Evolutionary conservation across 2,113 vertebrate genomes (phyloP).

Genomic region (Istiophorus platypterus): DNA sequence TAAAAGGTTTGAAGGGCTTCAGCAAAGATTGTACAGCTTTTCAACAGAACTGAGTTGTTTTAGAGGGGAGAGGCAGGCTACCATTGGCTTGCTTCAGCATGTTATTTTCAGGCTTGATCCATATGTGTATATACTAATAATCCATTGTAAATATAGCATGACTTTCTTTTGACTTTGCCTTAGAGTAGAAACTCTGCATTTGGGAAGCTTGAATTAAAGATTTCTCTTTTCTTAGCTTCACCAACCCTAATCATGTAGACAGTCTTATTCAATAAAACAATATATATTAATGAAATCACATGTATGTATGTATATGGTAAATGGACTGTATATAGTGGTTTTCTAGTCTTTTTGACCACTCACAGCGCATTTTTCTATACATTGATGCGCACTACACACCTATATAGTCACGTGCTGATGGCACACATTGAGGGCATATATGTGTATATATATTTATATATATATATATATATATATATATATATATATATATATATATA

Average conservation of each 20-base stretch:
- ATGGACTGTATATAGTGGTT: too few relatives aligned
- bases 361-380: too few relatives aligned
- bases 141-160: neutral
- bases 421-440: too few relatives aligned
- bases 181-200: neutral
- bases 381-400: too few relatives aligned
- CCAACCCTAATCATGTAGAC: neutral
- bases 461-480: too few relatives aligned
- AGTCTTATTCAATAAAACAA: too few relatives aligned
- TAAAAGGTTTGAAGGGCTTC: conserved; percentile 24
- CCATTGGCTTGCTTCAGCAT: neutral
- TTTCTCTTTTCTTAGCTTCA: neutral
- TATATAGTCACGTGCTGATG: too few relatives aligned
- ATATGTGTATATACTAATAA: neutral
- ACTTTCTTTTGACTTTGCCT: neutral
- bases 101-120: neutral
- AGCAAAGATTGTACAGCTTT: conserved; percentile 3
- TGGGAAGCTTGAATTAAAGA: neutral
- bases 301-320: too few relatives aligned
- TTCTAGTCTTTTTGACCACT: too few relatives aligned
- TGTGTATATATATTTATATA: too few relatives aligned
- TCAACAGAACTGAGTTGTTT: neutral
- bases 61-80: neutral
- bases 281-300: too few relatives aligned
- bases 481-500: too few relatives aligned